Conservation (phyloP, 2,113 vertebrate genomes). For the Saimiri boliviensis region DNA sequence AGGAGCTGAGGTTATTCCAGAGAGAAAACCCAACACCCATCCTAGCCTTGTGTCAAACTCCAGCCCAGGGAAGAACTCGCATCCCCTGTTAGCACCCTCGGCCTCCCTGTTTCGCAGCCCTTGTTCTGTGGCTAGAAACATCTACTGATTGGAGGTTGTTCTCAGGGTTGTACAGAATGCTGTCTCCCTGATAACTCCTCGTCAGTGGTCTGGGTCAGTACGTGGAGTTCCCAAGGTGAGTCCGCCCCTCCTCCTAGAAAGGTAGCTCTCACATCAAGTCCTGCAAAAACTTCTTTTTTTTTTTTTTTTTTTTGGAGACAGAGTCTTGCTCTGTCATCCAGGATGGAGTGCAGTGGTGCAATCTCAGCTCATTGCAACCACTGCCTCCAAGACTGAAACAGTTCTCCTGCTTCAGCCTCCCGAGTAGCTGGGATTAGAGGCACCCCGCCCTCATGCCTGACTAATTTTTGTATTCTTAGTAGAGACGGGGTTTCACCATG, state of each 20-base stretch:
- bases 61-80: too few relatives aligned
- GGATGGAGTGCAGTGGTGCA: too few relatives aligned
- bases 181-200: not conserved
- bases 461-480: too few relatives aligned
- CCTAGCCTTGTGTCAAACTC: not conserved
- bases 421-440: too few relatives aligned
- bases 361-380: too few relatives aligned
- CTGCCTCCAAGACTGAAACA: too few relatives aligned
- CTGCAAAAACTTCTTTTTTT: not conserved
- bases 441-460: too few relatives aligned
- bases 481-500: too few relatives aligned
- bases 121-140: not conserved
- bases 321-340: too few relatives aligned
- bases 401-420: too few relatives aligned
- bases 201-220: not conserved
- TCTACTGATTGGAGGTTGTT: not conserved
- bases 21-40: not conserved
- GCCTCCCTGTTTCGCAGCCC: not conserved
- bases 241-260: not conserved
- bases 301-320: too few relatives aligned
- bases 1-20: not conserved
- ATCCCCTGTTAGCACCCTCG: not conserved
- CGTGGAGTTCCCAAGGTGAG: not conserved
- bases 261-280: not conserved
- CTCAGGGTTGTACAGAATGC: not conserved